Conservation (phyloP, 2,113 vertebrate species). For the Callithrix jacchus region DNA sequence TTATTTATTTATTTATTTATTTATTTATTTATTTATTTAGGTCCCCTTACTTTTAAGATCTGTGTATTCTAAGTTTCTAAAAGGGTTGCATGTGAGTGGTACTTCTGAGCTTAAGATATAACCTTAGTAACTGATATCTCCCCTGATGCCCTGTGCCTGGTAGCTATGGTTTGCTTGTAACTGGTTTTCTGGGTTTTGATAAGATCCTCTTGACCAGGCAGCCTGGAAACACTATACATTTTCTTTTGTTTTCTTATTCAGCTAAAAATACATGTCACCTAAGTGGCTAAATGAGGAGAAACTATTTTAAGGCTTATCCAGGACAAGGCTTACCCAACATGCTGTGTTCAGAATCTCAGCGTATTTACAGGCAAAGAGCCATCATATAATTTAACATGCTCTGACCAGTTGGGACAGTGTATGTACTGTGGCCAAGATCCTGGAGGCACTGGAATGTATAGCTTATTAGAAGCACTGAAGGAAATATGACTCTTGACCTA, state of each 20-base stretch:
- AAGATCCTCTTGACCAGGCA: neutral
- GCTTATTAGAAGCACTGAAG: neutral
- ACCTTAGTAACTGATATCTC: neutral
- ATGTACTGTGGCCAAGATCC: neutral
- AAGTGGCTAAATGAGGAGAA: neutral
- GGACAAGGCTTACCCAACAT: neutral
- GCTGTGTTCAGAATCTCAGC: neutral
- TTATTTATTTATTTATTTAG: neutral
- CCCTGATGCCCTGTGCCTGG: neutral
- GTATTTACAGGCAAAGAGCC: neutral
- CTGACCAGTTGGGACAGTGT: neutral
- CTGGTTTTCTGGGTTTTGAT: neutral
- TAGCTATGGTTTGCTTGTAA: neutral
- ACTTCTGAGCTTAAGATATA: neutral
- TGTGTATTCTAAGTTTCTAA: neutral
- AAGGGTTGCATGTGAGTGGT: neutral
- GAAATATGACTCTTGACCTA: neutral
- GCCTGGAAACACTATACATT: conserved; percentile 6
- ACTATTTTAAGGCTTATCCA: neutral
- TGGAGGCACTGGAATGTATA: neutral
- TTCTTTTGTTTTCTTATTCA: conserved; percentile 1
- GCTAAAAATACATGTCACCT: neutral
- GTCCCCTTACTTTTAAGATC: conserved; percentile 21
- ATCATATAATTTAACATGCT: neutral
- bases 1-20: neutral